Base-by-base conservation (phyloP, 2,113 vertebrate genomes). In the Poeciliopsis occidentalis region DNA sequence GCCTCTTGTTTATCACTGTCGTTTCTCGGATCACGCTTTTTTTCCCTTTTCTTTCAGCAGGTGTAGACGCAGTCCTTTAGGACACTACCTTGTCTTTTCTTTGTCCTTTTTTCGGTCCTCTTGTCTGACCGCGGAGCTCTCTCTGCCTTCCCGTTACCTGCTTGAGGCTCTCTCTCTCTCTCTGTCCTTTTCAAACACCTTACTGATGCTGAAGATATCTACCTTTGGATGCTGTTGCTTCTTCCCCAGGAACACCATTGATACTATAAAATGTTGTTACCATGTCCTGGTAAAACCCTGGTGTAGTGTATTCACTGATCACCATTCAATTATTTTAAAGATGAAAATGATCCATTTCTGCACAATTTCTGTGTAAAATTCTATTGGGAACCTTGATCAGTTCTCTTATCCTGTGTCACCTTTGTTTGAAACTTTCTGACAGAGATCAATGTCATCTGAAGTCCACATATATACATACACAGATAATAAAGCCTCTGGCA, bases 371-470 rank as follows among this genome's bases (percentile, higher is more conserved):
- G 2, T n/a, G 2, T 57, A n/a, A 22, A 57, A 8, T 57, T 57
- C 76, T 88, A 87, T 86, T 84, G 80, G 82, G 74, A 44, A 82
- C 29, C 69, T 57, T 77, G 57, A 19, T 73, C 80, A 73, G 85
- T 83, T 67, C 44, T 81, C 69, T 63, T 37, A 19, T 69, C 62
- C 57, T 68, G 85, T 90, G 90, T 91, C 89, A 89, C 86, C 78
- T 17, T 10, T n/a, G 76, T 64, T 61, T 76, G 63, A 88, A 82
- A 90, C 88, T 78, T 85, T 73, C 69, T 79, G 76, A 80, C 64
- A 27, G 73, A 84, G 83, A 72, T 83, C 69, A 82, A 80, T 64
- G 74, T 90, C 68, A 64, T 32, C 24, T 57, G 27, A 68, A 31
- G 69, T 57, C 41, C 71, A 44, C 12, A 64, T 30, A 62, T 26